Evolutionary conservation across 2,888 invertebrate genomes (phyloP).

Genomic region (Macrosiphum euphorbiae): DNA sequence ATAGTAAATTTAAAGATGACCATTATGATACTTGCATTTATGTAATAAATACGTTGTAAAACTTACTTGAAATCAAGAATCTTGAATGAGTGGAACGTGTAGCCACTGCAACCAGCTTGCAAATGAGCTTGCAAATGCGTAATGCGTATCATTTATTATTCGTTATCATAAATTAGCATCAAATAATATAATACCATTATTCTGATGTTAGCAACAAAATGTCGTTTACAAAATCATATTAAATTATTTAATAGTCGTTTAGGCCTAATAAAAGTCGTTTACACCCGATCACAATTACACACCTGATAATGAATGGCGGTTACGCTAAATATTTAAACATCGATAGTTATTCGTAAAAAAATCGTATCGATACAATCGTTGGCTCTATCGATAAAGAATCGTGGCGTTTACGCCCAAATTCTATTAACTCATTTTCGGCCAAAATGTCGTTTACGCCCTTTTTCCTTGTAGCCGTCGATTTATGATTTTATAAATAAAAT

Average conservation of each 20-base stretch:
- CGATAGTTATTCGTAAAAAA: constrained; percentile 22
- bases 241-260: background rate
- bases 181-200: background rate
- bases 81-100: background rate
- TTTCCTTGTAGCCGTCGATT: background rate
- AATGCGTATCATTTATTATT: background rate
- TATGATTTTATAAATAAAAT: no score
- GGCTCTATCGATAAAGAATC: constrained; percentile 35
- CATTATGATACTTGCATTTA: background rate
- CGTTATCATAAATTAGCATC: background rate
- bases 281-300: background rate
- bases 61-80: background rate
- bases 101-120: background rate
- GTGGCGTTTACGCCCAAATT: constrained; percentile 27
- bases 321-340: constrained; percentile 35
- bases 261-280: background rate
- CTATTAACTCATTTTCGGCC: background rate
- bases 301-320: constrained; percentile 19
- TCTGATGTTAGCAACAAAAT: constrained; percentile 1
- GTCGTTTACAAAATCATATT: background rate
- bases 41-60: background rate
- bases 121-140: no score
- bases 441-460: constrained; percentile 26
- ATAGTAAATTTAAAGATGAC: background rate
- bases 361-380: constrained; percentile 13